Conservation (phyloP, 2,888 invertebrate genomes). For the Brenthis ino region DNA sequence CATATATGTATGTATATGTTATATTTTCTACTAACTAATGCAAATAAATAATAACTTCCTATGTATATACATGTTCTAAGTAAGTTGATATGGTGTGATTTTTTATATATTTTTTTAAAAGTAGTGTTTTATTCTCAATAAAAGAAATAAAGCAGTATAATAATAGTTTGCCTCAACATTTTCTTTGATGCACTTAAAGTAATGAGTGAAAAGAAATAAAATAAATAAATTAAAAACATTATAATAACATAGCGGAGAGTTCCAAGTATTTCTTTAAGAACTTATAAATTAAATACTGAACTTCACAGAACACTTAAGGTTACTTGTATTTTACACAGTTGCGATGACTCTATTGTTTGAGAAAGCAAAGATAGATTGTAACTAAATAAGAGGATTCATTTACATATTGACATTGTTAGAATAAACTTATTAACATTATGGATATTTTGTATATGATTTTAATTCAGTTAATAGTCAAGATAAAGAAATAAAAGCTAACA, state of each 20-base stretch:
- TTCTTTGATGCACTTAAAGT: neutral
- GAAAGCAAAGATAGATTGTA: neutral
- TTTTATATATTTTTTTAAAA: too few relatives aligned
- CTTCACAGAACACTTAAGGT: constrained; percentile 20
- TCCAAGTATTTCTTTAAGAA: constrained; percentile 12
- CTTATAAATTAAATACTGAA: constrained; percentile 19
- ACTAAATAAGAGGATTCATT: neutral
- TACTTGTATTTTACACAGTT: constrained; percentile 17
- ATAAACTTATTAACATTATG: neutral
- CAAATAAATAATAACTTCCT: too few relatives aligned
- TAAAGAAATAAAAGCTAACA: too few relatives aligned
- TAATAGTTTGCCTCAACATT: neutral
- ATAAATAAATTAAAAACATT: neutral
- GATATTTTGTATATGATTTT: too few relatives aligned
- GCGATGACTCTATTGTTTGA: constrained; percentile 10
- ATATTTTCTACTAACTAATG: too few relatives aligned
- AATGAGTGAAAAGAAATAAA: neutral
- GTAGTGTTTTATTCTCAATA: neutral
- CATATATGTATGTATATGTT: too few relatives aligned
- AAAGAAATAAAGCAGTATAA: neutral
- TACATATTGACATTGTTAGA: neutral
- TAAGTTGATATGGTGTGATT: too few relatives aligned
- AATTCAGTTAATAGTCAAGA: too few relatives aligned
- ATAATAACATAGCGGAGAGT: constrained; percentile 1
- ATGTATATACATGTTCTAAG: too few relatives aligned